phyloP scores from a whole-genome alignment of 2,888 invertebrate species.

The Lasioglossum leucozonium region DNA sequence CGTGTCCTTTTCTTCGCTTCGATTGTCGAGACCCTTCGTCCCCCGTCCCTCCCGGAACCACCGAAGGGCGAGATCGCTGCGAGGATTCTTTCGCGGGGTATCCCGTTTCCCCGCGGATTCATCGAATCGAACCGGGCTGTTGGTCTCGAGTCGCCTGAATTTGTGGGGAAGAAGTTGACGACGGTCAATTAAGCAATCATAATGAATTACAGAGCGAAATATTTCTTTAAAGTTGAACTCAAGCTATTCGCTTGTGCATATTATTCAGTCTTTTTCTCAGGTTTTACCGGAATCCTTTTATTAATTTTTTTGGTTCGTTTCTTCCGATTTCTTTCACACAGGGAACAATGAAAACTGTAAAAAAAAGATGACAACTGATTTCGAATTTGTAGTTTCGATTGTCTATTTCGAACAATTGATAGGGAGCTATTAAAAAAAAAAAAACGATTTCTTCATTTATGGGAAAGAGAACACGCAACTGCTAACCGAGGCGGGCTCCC shows the following conservation, averaged over 20 bases:
- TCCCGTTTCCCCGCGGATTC: slow-evolving; percentile 30
- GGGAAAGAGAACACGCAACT: background rate
- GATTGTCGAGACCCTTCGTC: slow-evolving; percentile 37
- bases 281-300: too few species aligned
- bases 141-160: background rate
- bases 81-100: slow-evolving; percentile 59
- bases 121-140: slow-evolving; percentile 37
- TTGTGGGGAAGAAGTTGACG: background rate
- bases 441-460: background rate
- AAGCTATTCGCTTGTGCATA: too few species aligned
- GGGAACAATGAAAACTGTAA: too few species aligned
- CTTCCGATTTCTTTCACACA: too few species aligned
- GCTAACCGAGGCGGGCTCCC: background rate
- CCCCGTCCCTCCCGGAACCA: background rate
- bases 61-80: slow-evolving; percentile 47
- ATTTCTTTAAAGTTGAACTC: too few species aligned
- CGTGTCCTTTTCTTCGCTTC: slow-evolving; percentile 56
- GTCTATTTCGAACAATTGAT: too few species aligned
- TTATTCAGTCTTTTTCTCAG: too few species aligned
- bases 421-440: too few species aligned
- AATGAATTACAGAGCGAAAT: too few species aligned
- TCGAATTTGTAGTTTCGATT: too few species aligned
- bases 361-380: too few species aligned
- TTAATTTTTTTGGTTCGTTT: too few species aligned
- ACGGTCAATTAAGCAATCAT: background rate